Evolutionary conservation across 2,113 vertebrate genomes (phyloP).

Genomic region (Oreochromis tanganicae): DNA sequence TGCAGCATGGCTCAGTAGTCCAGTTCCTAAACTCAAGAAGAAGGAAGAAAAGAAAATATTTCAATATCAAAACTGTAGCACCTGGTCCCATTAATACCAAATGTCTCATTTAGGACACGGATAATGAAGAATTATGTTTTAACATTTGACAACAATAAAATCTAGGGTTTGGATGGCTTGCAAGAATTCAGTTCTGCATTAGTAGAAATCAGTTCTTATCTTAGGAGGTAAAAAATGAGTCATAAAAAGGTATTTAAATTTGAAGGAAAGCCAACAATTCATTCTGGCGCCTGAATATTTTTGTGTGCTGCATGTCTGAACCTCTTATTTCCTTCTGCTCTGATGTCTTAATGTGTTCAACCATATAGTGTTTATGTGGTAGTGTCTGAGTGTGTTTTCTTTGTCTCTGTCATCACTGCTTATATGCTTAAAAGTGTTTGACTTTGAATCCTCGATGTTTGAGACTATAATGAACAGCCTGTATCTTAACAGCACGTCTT

Average conservation of each 20-base stretch:
- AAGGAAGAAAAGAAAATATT: neutral
- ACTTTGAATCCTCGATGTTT: neutral
- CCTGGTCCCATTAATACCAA: neutral
- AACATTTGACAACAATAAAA: neutral
- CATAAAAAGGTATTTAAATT: neutral
- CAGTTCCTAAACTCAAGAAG: neutral
- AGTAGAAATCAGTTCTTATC: neutral
- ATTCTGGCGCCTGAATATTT: neutral
- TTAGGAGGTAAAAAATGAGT: neutral
- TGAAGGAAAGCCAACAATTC: neutral
- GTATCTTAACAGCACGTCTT: constrained; percentile 38
- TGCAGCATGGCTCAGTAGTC: neutral
- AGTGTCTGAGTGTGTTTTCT: neutral
- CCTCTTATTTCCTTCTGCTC: neutral
- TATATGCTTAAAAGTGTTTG: neutral
- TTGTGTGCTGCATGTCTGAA: neutral
- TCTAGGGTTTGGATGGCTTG: neutral
- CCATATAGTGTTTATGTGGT: neutral
- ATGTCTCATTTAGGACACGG: neutral
- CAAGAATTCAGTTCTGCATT: neutral
- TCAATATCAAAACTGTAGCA: neutral
- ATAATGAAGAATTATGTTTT: neutral
- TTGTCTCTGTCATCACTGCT: neutral
- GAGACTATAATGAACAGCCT: neutral
- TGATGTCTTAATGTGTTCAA: neutral